phyloP scores from a whole-genome alignment of 2,113 vertebrate genomes.

The Furnarius figulus region DNA sequence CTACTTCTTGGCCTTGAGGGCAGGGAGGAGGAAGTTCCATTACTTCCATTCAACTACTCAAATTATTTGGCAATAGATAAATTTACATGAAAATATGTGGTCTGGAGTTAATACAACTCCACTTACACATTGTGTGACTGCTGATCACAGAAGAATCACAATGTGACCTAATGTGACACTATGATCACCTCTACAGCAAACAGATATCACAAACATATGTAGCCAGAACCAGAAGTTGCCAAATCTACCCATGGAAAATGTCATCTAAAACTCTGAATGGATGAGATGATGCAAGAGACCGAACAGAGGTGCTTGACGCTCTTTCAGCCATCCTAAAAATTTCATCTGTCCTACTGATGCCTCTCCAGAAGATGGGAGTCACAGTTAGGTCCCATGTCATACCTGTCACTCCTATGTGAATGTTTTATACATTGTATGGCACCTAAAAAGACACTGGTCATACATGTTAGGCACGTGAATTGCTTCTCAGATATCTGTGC shows the following conservation, averaged over 20 bases:
- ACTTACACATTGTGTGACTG: neutral
- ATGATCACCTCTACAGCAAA: neutral
- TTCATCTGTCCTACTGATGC: neutral
- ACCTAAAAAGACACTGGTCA: neutral
- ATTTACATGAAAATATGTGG: neutral
- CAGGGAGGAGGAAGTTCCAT: neutral
- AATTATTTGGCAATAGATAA: neutral
- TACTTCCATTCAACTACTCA: neutral
- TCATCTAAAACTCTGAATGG: neutral
- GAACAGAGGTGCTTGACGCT: neutral
- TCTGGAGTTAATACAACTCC: neutral
- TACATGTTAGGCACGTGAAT: neutral
- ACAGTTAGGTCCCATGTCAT: neutral
- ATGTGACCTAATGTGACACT: neutral
- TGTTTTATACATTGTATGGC: neutral
- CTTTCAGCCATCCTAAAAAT: neutral
- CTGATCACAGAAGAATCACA: neutral
- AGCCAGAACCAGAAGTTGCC: neutral
- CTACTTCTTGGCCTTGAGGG: neutral
- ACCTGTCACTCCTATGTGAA: neutral
- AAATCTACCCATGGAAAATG: neutral
- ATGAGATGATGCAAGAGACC: neutral
- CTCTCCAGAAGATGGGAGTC: neutral
- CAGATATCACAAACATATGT: fast-evolving
- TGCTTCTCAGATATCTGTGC: neutral